phyloP scores from a whole-genome alignment of 2,113 vertebrate species.

The Hymenochirus boettgeri region DNA sequence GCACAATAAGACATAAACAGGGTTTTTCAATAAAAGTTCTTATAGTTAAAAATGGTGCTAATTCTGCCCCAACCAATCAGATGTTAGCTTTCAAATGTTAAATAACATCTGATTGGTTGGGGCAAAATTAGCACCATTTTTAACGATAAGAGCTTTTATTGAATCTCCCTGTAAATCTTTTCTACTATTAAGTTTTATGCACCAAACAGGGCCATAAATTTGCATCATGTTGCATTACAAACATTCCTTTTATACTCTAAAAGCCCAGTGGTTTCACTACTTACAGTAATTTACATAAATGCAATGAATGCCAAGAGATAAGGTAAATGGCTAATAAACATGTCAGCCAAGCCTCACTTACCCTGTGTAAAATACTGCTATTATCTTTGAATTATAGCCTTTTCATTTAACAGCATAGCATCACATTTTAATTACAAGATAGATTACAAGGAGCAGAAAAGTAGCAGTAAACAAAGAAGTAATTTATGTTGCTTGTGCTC shows the following conservation, averaged over 20 bases:
- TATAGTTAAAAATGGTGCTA: too few species aligned
- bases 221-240: background rate
- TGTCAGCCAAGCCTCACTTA: conserved; percentile 48
- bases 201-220: background rate
- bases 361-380: conserved; percentile 53
- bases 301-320: background rate
- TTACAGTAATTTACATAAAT: background rate
- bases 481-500: conserved; percentile 69
- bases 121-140: too few species aligned
- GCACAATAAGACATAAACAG: too few species aligned
- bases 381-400: conserved; percentile 60
- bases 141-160: too few species aligned
- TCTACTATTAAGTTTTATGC: background rate
- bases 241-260: background rate
- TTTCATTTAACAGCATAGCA: conserved; percentile 56
- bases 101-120: too few species aligned
- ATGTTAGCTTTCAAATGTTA: too few species aligned
- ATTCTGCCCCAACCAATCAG: too few species aligned
- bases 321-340: conserved; percentile 44
- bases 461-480: conserved; percentile 74
- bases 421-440: conserved; percentile 72
- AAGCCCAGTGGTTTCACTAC: background rate
- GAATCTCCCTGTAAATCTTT: too few species aligned
- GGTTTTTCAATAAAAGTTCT: too few species aligned
- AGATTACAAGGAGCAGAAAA: conserved; percentile 63